A percentile compares a stretch with the other conserved stretches of the same genome.
phyloP scores from a whole-genome alignment of 2,113 vertebrate genomes.

The Carlito syrichta region DNA sequence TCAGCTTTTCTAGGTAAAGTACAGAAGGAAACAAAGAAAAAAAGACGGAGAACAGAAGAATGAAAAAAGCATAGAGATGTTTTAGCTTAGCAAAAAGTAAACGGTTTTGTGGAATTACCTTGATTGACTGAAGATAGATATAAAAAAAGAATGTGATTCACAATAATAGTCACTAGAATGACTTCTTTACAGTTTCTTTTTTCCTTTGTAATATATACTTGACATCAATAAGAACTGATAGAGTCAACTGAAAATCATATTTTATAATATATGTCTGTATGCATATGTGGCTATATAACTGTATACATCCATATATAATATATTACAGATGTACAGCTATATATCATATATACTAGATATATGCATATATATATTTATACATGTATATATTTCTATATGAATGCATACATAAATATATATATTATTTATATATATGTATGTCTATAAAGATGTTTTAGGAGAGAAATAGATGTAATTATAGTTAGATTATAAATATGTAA shows the following conservation, averaged over 20 bases:
- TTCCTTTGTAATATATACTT: background rate
- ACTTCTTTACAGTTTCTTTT: background rate
- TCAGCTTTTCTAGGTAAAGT: background rate
- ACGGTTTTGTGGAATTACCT: background rate
- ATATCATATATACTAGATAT: background rate
- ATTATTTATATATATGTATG: background rate
- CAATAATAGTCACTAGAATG: background rate
- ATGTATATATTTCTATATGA: background rate
- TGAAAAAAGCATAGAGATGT: background rate
- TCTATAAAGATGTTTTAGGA: no score
- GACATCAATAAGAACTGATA: background rate
- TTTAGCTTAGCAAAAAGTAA: background rate
- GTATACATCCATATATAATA: background rate
- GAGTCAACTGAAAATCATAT: background rate
- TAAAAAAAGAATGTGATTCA: background rate
- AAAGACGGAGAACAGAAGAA: background rate
- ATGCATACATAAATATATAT: background rate
- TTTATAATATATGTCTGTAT: background rate
- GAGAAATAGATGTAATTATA: no score
- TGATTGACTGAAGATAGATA: background rate
- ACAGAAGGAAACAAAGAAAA: background rate
- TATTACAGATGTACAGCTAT: background rate
- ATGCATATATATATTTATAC: background rate
- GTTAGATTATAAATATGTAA: background rate
- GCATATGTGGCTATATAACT: background rate